These are phyloP conservation scores for Poeciliopsis presidionis DNA, from an alignment of 2,797 vertebrate genomes.

Conservation along the genomic window DNA sequence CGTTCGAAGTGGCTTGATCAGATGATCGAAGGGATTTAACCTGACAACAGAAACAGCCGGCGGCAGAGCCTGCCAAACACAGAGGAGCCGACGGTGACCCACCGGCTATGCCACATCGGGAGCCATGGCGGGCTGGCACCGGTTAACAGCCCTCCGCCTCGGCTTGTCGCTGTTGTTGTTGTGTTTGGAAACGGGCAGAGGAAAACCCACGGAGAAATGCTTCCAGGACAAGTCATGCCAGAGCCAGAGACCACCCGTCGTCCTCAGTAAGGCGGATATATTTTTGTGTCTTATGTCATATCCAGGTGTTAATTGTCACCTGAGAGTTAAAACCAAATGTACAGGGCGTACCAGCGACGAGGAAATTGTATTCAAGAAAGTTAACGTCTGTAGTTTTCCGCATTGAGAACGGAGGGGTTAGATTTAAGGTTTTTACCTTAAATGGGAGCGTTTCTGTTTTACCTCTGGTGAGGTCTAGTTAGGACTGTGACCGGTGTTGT, in stretches of 20 bases:
- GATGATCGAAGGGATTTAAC: neutral
- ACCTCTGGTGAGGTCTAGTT: neutral
- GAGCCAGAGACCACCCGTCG: constrained; percentile 74
- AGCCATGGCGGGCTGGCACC: constrained; percentile 64
- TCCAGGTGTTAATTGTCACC: neutral
- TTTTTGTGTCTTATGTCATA: neutral
- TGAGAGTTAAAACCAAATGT: neutral
- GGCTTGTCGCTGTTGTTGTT: constrained; percentile 62
- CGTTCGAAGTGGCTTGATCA: neutral
- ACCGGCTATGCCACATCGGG: constrained; percentile 61
- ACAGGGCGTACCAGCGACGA: neutral
- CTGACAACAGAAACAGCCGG: fast-evolving
- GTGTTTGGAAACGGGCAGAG: constrained; percentile 38
- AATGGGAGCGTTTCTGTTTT: neutral
- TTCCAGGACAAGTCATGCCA: constrained; percentile 29
- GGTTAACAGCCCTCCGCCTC: constrained; percentile 39
- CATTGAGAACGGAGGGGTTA: neutral
- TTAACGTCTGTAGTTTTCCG: neutral
- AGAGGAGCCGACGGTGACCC: neutral
- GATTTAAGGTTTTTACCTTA: neutral
- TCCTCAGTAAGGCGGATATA: constrained; percentile 77
- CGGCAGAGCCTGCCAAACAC: neutral
- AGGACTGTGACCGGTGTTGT: neutral
- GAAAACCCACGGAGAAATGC: constrained; percentile 63
- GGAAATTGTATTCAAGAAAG: neutral